A percentile compares a stretch with the other conserved stretches of the same genome.
Evolutionary conservation across 2,888 invertebrate species (phyloP).

Genomic region (Theristus sp.): DNA sequence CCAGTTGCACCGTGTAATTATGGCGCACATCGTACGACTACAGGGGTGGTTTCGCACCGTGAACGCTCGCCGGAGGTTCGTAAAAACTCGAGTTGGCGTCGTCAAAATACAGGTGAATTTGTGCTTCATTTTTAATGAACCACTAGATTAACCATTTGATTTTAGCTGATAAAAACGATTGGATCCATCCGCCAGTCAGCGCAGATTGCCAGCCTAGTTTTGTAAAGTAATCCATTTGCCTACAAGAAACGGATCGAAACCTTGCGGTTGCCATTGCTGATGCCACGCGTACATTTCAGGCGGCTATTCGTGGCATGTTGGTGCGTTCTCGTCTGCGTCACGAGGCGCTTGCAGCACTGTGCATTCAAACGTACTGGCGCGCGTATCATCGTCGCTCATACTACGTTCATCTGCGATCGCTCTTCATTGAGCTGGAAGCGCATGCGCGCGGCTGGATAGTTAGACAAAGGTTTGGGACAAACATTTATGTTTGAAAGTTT

Average conservation of each 20-base stretch:
- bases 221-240: too few species aligned
- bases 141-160: too few species aligned
- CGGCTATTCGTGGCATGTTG: constrained; percentile 47
- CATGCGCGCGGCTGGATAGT: constrained; percentile 48
- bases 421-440: constrained; percentile 45
- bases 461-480: constrained; percentile 34
- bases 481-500: neutral
- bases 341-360: constrained; percentile 36
- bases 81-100: constrained; percentile 52
- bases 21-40: constrained; percentile 71
- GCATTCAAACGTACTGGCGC: constrained; percentile 61
- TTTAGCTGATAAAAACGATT: too few species aligned
- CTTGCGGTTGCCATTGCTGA: too few species aligned
- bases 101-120: constrained; percentile 46
- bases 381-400: constrained; percentile 48
- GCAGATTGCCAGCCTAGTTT: too few species aligned
- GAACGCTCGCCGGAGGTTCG: constrained; percentile 55
- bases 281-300: too few species aligned
- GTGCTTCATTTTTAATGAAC: too few species aligned
- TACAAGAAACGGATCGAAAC: too few species aligned
- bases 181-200: too few species aligned
- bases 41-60: constrained; percentile 75
- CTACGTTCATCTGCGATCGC: constrained; percentile 43
- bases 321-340: constrained; percentile 39
- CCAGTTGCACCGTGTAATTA: constrained; percentile 74